These are phyloP conservation scores for Aldabrachelys gigantea DNA, from an alignment of 2,113 vertebrate genomes.

Conservation along the genomic window DNA sequence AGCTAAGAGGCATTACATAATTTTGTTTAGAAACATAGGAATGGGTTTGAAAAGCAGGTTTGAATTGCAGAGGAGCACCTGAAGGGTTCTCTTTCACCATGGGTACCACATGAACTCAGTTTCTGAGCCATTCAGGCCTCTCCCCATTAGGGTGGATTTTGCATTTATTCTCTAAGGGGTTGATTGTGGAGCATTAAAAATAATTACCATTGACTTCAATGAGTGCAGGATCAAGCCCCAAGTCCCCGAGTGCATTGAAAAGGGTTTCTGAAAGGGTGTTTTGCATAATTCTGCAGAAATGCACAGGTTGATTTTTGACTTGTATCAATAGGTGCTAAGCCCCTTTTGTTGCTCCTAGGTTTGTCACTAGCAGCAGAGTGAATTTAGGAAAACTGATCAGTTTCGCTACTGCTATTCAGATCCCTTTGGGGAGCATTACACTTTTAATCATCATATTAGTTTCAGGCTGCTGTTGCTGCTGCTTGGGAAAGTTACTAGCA, in stretches of 20 bases:
- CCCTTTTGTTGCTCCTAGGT: background rate
- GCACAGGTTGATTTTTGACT: background rate
- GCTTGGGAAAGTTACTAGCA: background rate
- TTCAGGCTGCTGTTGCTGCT: conserved; percentile 1
- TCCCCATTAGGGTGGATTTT: background rate
- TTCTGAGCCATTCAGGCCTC: background rate
- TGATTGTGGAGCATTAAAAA: background rate
- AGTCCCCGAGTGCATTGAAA: accelerated
- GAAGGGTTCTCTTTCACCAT: background rate
- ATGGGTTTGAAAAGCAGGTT: background rate
- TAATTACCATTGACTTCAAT: accelerated
- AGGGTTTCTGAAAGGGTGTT: background rate
- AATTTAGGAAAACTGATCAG: background rate
- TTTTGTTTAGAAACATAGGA: background rate
- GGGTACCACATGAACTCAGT: background rate
- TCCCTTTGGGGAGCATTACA: background rate
- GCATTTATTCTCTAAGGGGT: background rate
- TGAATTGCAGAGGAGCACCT: background rate
- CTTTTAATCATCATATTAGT: background rate
- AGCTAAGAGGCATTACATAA: background rate
- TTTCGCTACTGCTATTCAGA: background rate
- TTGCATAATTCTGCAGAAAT: background rate
- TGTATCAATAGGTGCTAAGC: background rate
- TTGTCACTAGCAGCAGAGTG: background rate
- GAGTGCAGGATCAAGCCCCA: background rate